Conservation (phyloP, 2,797 vertebrate genomes). For the Pangasius krempfi region DNA sequence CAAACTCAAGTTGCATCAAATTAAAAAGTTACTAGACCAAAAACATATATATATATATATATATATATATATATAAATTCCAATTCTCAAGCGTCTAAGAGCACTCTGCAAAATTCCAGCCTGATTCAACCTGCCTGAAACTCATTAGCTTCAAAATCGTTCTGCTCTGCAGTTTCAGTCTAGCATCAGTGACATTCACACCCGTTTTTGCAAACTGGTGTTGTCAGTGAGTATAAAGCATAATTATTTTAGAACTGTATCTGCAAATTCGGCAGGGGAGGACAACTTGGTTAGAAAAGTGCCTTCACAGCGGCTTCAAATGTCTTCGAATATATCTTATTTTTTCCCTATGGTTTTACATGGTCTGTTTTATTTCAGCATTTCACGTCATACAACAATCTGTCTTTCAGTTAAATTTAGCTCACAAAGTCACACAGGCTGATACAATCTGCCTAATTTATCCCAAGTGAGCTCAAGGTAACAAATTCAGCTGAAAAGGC, state of each 20-base stretch:
- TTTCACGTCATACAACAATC: constrained; percentile 4
- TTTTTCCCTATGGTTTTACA: neutral
- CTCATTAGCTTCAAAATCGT: constrained; percentile 8
- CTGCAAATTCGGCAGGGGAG: neutral
- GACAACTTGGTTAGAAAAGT: neutral
- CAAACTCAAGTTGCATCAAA: neutral
- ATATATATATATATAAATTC: neutral
- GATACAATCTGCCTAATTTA: constrained; percentile 35
- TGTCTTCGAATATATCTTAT: neutral
- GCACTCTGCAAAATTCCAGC: neutral
- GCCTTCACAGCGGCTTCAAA: neutral
- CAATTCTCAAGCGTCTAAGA: neutral
- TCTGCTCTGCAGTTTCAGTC: neutral
- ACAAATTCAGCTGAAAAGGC: constrained; percentile 25
- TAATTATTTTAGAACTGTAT: neutral
- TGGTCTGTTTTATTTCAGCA: constrained; percentile 3
- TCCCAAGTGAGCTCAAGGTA: constrained; percentile 40
- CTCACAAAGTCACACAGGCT: neutral
- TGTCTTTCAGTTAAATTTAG: constrained; percentile 30
- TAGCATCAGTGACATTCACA: neutral
- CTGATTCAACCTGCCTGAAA: neutral
- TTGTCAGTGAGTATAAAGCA: neutral
- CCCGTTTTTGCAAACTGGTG: neutral
- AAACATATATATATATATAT: neutral
- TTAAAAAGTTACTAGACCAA: neutral